Percentiles rank a stretch among this genome's conserved stretches.
Evolutionary conservation across 1,140 invertebrate genomes (phyloP).

Genomic region (Chelonus insularis): DNA sequence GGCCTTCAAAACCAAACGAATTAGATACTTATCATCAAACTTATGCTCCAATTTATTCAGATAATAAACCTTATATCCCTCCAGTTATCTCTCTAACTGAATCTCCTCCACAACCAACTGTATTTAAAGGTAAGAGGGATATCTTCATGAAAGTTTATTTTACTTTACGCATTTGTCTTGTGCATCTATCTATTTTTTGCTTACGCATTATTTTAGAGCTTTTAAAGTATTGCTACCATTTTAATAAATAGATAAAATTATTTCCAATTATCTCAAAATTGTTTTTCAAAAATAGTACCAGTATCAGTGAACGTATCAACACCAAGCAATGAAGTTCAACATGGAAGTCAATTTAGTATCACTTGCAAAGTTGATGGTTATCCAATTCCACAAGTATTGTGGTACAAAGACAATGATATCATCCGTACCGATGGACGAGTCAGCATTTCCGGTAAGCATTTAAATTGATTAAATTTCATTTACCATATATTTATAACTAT

Average conservation of each 20-base stretch:
- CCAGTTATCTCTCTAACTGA: conserved; percentile 41
- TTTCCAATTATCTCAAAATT: not conserved
- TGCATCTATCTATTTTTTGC: not conserved
- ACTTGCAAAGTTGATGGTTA: conserved; percentile 78
- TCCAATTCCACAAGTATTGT: conserved; percentile 72
- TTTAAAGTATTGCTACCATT: too few species aligned
- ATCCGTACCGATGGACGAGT: conserved; percentile 61
- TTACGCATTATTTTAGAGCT: too few species aligned
- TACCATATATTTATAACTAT: not conserved
- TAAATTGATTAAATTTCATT: not conserved
- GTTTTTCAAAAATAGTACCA: conserved; percentile 58
- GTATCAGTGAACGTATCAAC: conserved; percentile 65
- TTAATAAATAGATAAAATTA: conserved; percentile 1
- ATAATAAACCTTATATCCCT: conserved; percentile 32
- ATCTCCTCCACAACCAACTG: conserved; percentile 27
- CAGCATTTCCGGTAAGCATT: conserved; percentile 64
- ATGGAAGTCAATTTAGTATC: conserved; percentile 70
- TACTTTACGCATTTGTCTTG: not conserved
- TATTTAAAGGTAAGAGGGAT: conserved; percentile 44
- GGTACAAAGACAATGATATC: conserved; percentile 74
- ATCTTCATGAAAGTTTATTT: not conserved
- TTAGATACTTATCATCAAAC: conserved; percentile 45
- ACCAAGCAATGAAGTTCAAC: conserved; percentile 61
- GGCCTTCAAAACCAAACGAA: conserved; percentile 45
- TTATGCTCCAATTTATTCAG: conserved; percentile 37